phyloP scores from a whole-genome alignment of 2,113 vertebrate species.

The Muntiacus reevesi region DNA sequence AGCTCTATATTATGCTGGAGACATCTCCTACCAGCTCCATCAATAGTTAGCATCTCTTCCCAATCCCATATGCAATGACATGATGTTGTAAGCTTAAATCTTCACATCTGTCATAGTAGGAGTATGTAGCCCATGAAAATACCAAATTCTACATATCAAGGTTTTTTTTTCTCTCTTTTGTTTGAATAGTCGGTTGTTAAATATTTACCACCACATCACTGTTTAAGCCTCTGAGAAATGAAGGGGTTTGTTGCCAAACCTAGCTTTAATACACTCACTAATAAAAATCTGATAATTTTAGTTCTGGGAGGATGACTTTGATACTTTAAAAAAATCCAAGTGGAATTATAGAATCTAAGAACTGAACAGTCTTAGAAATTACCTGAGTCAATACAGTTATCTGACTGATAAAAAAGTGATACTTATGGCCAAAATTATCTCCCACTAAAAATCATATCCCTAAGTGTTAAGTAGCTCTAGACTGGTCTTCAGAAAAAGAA shows the following conservation, averaged over 20 bases:
- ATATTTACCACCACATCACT: neutral
- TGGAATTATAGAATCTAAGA: neutral
- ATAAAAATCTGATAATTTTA: neutral
- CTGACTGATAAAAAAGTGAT: neutral
- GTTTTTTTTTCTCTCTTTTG: neutral
- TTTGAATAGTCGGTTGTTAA: neutral
- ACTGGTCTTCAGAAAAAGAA: neutral
- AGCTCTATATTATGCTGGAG: neutral
- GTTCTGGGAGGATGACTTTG: neutral
- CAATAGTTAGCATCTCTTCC: neutral
- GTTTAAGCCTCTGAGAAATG: neutral
- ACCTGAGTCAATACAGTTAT: neutral
- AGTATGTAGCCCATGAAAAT: neutral
- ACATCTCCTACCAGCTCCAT: neutral
- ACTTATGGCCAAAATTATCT: neutral
- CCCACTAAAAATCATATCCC: neutral
- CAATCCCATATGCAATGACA: neutral
- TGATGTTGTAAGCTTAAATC: neutral
- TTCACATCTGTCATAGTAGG: neutral
- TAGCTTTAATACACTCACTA: neutral
- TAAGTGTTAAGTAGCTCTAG: neutral
- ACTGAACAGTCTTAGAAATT: neutral
- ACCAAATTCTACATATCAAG: neutral
- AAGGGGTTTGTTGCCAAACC: neutral
- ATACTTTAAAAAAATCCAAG: neutral